Evolutionary conservation across 2,113 vertebrate genomes (phyloP), one percentile per base, ranked within the genome.

Genomic region (Saguinus imperator): DNA sequence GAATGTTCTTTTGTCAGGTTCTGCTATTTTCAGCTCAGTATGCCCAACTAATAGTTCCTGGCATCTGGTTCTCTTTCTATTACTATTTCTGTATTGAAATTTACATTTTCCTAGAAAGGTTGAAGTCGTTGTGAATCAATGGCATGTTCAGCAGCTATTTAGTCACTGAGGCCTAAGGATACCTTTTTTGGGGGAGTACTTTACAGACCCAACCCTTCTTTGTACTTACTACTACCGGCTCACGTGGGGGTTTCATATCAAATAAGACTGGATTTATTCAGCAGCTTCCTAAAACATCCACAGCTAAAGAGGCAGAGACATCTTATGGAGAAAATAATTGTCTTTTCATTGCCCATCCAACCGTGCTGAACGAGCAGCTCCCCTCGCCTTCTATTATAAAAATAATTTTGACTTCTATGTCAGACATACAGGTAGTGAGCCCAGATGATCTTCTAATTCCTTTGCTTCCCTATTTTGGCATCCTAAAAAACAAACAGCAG

Each of bases 321-420:
- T 80, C 23, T 92, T 58, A 82, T 8, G 11, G 61, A 8, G n/a
- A 37, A 52, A 91, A 58, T 16, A 66, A 37, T 45, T 45, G 4
- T 75, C 52, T 83, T 92, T n/a, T 12, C 12, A 57, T 48, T 40
- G 20, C 23, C 77, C 18, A 80, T 87, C 43, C 55, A 89, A 43
- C 16, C 35, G 72, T 40, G 7, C 40, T 70, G 50, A 87, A n/a
- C 48, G 73, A 91, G 13, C 23, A 85, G 16, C 17, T 50, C 50
- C 3, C 57, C 55, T 18, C 79, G 21, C 7, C 13, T 82, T 83
- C 29, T 91, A 50, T 66, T 86, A 50, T 57, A 55, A 94, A 93
- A 94, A 76, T 90, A 88, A 88, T 85, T 88, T 93, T 96, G 40
- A 55, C 43, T 89, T 94, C 32, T n/a, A 50, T 9, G 7, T 52